phyloP scores from a whole-genome alignment of 2,113 vertebrate species.

The Dicentrarchus labrax region DNA sequence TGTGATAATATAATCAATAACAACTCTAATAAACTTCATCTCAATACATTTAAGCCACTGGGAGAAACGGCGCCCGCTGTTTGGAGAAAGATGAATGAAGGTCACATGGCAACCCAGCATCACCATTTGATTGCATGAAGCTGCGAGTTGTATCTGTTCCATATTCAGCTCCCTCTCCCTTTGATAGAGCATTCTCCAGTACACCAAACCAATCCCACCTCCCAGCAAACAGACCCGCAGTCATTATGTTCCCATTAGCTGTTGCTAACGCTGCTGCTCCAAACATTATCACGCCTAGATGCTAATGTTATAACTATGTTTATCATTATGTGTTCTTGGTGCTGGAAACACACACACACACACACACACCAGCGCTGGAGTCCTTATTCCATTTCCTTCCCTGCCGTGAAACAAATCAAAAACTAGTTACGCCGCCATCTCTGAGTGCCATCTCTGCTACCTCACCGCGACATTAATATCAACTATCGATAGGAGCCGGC shows the following conservation, averaged over 20 bases:
- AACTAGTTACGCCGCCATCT: slow-evolving; percentile 67
- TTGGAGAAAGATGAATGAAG: background rate
- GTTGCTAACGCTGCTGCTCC: slow-evolving; percentile 41
- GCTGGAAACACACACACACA: slow-evolving; percentile 34
- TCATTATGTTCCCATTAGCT: slow-evolving; percentile 78
- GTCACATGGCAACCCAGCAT: background rate
- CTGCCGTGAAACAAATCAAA: slow-evolving; percentile 76
- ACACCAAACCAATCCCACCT: slow-evolving; percentile 6
- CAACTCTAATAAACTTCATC: background rate
- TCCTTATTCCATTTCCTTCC: slow-evolving; percentile 62
- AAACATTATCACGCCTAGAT: slow-evolving; percentile 66
- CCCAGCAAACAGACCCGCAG: slow-evolving; percentile 54
- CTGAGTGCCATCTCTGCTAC: slow-evolving; percentile 47
- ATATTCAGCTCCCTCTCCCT: background rate
- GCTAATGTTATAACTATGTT: slow-evolving; percentile 70
- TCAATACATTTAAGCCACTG: background rate
- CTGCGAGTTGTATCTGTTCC: background rate
- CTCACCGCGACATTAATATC: slow-evolving; percentile 50
- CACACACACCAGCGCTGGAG: slow-evolving; percentile 23
- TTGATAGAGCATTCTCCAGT: background rate
- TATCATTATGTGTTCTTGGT: slow-evolving; percentile 50
- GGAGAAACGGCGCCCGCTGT: background rate
- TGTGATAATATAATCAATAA: background rate
- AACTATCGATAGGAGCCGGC: slow-evolving; percentile 41
- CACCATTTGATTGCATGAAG: background rate